Percentiles rank a stretch among this genome's conserved stretches.
These are phyloP conservation scores for Cataglyphis rosenhaueri DNA, from an alignment of 2,888 invertebrate genomes.

Conservation along the genomic window DNA sequence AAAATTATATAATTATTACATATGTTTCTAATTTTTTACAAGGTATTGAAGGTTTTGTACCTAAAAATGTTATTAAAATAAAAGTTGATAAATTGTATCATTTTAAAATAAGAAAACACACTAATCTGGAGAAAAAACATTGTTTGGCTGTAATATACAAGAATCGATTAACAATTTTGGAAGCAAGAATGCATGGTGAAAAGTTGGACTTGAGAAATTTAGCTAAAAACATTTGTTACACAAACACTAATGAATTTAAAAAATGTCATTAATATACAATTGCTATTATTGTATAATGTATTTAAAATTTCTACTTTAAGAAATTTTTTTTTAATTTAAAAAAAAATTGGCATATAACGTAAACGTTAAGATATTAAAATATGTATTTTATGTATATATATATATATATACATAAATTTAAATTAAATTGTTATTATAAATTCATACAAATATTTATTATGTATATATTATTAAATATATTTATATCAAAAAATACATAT, in stretches of 20 bases:
- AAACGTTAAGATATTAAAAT: not conserved
- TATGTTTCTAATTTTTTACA: constrained; percentile 4
- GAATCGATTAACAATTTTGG: constrained; percentile 83
- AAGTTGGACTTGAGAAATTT: constrained; percentile 79
- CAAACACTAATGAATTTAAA: not conserved
- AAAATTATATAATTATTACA: not conserved
- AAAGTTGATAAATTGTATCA: constrained; percentile 81
- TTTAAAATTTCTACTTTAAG: not conserved
- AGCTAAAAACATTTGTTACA: constrained; percentile 69
- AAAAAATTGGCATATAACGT: not conserved
- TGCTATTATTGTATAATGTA: constrained; percentile 5
- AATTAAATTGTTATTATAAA: not conserved
- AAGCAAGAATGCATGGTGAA: constrained; percentile 86
- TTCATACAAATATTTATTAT: not conserved
- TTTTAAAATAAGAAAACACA: constrained; percentile 80
- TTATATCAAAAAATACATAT: too few relatives aligned
- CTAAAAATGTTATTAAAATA: constrained; percentile 82
- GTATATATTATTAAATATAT: not conserved
- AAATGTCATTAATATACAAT: not conserved
- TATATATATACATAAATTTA: not conserved
- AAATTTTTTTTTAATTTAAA: not conserved
- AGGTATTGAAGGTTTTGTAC: constrained; percentile 86
- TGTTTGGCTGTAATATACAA: constrained; percentile 82
- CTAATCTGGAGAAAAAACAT: constrained; percentile 69
- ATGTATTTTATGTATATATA: not conserved